Evolutionary conservation across 2,113 vertebrate species (phyloP), one percentile per base, ranked within the genome.

Genomic region (Stictonetta naevosa): DNA sequence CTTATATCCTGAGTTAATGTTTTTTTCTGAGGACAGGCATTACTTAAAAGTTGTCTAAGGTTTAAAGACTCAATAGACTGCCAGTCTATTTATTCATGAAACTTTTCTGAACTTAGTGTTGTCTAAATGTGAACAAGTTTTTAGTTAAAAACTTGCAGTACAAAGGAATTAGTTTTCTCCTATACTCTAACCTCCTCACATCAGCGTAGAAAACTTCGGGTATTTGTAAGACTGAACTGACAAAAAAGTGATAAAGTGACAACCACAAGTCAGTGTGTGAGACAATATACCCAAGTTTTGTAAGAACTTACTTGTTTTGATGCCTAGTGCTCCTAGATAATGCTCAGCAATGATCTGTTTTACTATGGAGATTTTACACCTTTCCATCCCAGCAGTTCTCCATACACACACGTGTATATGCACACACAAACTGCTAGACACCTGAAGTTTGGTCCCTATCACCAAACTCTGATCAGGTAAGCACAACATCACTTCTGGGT

Each of bases 371-470:
- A 12, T 55, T 74, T 68, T 36, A 55, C 88, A 38, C 12, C 31
- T 53, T 66, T 55, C 31, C 42, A 28, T 29, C 9, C 17, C 76
- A 73, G 67, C 26, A 79, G 58, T 13, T 56, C 53, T 29, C 13
- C 38, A 20, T 8, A 40, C 22, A 38, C 38, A 38, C 38, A 38
- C 38, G 21, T n/a, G 52, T 3, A 18, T 1, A 64, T 36, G 58
- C 2, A n/a, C 10, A 28, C 3, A 1, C 2, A 1, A 23, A 7
- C 36, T 6, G 25, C 22, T 14, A 7, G 22, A 7, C 26, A 26
- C 19, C 63, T 64, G 44, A 18, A 29, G 18, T n/a, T 10, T 2
- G 3, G 62, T 6, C 69, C 26, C 2, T 10, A 63, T 5, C 50
- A 23, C 40, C 68, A 44, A 36, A 34, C 50, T 50, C 66, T 31